Evolutionary conservation across 1,140 invertebrate species (phyloP), one percentile per base, ranked within the genome.

Genomic region (Polypedilum pembai): DNA sequence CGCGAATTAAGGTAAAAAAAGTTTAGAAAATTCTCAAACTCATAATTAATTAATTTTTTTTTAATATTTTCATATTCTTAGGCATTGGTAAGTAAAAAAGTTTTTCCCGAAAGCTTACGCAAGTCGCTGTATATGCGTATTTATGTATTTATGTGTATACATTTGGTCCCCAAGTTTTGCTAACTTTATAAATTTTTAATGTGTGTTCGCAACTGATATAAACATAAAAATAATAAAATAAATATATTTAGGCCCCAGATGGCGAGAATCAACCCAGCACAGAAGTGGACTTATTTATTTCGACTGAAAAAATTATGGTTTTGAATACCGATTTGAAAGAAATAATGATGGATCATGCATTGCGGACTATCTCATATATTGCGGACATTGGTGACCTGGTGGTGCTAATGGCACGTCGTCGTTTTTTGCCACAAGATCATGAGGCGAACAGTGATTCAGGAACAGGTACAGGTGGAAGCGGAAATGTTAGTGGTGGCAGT

Each of bases 231-330:
- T 56, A 56, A 56, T 56, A 56, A 56, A 56, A n/a, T 56, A 56
- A 73, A 76, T 75, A 76, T 74, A 81, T 84, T 8, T 79, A 99
- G 97, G 97, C 97, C 56, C 98, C 97, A 0, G 97, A 99, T 85
- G 98, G 98, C 63, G 98, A 99, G 83, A 94, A 91, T 76, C 98
- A 99, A 82, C 98, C 98, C 3, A 98, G 94, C 81, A 99, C 97
- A 4, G 97, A 99, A 84, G 98, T 99, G 7, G 98, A 99, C 83
- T 86, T 99, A 8, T 99, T 99, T 83, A 99, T 99, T 79, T 99
- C 98, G 45, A 99, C 97, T 2, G 98, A 99, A 84, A 99, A 99
- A 84, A 99, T 99, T 77, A 99, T 99, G 98, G 98, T 99, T 74
- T 87, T 99, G 21, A 99, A 99, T 82, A 99, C 97, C 4, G 97